phyloP scores from a whole-genome alignment of 2,113 vertebrate species.

The Catharus bicknelli region DNA sequence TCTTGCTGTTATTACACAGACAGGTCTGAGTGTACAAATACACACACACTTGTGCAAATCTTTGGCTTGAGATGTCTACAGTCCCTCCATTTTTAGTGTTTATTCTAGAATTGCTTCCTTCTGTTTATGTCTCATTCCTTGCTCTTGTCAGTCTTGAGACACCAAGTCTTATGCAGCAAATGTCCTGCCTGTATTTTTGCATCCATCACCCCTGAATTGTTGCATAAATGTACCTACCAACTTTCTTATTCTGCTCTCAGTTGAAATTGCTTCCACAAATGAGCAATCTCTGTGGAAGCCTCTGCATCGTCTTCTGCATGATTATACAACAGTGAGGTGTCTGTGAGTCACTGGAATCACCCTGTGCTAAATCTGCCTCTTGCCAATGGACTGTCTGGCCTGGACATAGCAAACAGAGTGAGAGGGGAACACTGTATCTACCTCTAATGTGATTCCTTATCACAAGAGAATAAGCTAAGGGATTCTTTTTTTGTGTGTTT shows the following conservation, averaged over 20 bases:
- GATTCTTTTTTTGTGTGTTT: neutral
- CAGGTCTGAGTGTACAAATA: neutral
- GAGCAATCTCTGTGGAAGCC: constrained; percentile 15
- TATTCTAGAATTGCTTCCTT: neutral
- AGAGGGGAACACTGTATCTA: neutral
- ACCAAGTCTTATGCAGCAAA: neutral
- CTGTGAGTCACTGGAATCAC: neutral
- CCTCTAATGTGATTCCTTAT: neutral
- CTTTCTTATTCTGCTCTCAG: constrained; percentile 11
- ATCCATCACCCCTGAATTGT: neutral
- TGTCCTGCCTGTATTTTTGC: neutral
- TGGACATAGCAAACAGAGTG: neutral
- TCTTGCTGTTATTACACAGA: neutral
- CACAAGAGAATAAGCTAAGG: neutral
- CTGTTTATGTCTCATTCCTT: neutral
- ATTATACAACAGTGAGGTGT: neutral
- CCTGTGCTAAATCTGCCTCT: neutral
- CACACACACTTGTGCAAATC: neutral
- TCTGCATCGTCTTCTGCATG: neutral
- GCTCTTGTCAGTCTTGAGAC: neutral
- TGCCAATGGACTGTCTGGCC: neutral
- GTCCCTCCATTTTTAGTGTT: neutral
- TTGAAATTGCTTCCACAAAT: constrained; percentile 47
- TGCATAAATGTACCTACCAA: neutral
- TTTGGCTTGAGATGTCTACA: neutral